phyloP scores from a whole-genome alignment of 2,797 vertebrate species.

The Menidia menidia region DNA sequence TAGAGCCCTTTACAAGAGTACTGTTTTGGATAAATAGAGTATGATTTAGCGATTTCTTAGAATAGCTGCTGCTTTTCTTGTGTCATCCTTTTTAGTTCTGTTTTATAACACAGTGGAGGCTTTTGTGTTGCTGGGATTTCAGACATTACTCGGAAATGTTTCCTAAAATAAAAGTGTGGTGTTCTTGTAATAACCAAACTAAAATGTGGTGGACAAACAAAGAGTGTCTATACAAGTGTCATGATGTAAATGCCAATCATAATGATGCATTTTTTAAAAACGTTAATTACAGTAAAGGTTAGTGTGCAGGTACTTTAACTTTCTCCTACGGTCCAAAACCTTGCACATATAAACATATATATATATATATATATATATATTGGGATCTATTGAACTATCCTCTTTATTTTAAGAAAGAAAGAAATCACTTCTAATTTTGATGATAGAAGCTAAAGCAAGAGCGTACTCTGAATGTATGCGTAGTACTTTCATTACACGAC shows the following conservation, averaged over 20 bases:
- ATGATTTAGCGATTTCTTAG: slow-evolving; percentile 8
- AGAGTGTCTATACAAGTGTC: too few species aligned
- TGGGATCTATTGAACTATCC: background rate
- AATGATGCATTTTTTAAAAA: too few species aligned
- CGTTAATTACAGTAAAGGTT: too few species aligned
- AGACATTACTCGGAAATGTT: slow-evolving; percentile 1
- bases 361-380: background rate
- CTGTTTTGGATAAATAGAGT: background rate
- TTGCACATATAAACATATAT: too few species aligned
- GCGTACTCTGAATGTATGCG: slow-evolving; percentile 26
- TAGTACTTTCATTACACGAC: slow-evolving; percentile 32
- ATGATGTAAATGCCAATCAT: too few species aligned
- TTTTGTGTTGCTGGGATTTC: slow-evolving; percentile 14
- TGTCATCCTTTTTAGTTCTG: slow-evolving; percentile 30
- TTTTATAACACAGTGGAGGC: slow-evolving; percentile 10
- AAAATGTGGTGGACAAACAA: slow-evolving; percentile 1
- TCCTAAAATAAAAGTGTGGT: background rate
- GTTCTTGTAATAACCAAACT: slow-evolving; percentile 20
- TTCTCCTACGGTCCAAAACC: too few species aligned
- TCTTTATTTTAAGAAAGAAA: slow-evolving; percentile 4
- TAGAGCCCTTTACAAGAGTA: slow-evolving; percentile 19
- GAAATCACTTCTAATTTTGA: slow-evolving; percentile 7
- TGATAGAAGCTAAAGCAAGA: slow-evolving; percentile 18
- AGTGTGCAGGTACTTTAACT: too few species aligned
- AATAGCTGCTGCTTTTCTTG: slow-evolving; percentile 21